These are phyloP conservation scores for Suncus etruscus DNA, from an alignment of 2,113 vertebrate species.

Conservation along the genomic window DNA sequence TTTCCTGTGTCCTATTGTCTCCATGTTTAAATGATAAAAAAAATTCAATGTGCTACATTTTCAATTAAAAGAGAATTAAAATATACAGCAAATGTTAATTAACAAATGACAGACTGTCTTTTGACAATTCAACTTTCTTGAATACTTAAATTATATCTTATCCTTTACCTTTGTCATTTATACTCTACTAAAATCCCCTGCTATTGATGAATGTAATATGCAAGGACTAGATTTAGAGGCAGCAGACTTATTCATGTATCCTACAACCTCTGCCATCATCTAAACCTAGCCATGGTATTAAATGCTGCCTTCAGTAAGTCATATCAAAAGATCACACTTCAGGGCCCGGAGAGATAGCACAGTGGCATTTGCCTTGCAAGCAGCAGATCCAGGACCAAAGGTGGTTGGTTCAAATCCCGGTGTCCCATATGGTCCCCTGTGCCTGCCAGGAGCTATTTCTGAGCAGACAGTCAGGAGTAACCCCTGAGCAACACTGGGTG, in stretches of 20 bases:
- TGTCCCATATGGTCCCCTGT: no score
- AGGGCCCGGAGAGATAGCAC: no score
- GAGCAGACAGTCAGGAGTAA: no score
- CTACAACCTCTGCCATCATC: not conserved
- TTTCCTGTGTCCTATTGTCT: not conserved
- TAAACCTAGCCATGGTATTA: not conserved
- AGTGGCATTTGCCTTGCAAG: no score
- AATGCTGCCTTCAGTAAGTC: constrained; percentile 51
- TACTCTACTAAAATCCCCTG: not conserved
- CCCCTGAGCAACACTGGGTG: no score
- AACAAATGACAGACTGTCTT: constrained; percentile 19
- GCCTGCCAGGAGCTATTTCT: no score
- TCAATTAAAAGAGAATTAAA: constrained; percentile 13
- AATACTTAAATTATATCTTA: constrained; percentile 27
- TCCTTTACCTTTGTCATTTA: not conserved
- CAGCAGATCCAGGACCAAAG: no score
- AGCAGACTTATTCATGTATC: not conserved
- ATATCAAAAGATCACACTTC: constrained; percentile 8
- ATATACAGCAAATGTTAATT: constrained; percentile 49
- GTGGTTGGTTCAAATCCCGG: no score
- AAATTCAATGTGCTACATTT: constrained; percentile 25
- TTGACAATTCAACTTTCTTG: not conserved
- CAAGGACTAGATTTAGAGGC: no score
- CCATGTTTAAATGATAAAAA: not conserved
- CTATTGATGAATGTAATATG: not conserved